These are phyloP conservation scores for Pharmacophagus antenor DNA, from an alignment of 2,888 invertebrate genomes.

Conservation along the genomic window DNA sequence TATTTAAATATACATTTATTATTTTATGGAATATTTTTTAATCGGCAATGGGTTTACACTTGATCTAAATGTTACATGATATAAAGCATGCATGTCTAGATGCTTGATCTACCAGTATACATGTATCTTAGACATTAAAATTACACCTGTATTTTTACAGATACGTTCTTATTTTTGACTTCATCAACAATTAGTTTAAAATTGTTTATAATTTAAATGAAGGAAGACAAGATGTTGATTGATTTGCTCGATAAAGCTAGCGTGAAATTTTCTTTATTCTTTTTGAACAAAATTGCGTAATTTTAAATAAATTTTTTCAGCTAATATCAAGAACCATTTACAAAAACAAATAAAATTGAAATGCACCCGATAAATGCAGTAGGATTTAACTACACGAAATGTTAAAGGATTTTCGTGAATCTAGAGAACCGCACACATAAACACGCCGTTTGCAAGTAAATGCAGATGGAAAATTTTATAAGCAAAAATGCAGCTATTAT, in stretches of 20 bases:
- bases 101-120: too few species aligned
- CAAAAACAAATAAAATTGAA: conserved; percentile 37
- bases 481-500: conserved; percentile 54
- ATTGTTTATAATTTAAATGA: not conserved
- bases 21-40: too few species aligned
- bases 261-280: not conserved
- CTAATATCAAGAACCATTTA: conserved; percentile 31
- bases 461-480: conserved; percentile 55
- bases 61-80: too few species aligned
- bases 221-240: not conserved
- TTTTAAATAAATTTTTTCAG: conserved; percentile 4
- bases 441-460: conserved; percentile 44
- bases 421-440: conserved; percentile 40
- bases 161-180: too few species aligned
- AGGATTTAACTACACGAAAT: conserved; percentile 46
- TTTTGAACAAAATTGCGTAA: not conserved
- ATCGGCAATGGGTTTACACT: too few species aligned
- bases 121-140: too few species aligned
- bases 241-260: not conserved
- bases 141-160: not conserved
- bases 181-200: not conserved
- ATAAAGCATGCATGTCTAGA: too few species aligned
- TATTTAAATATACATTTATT: too few species aligned
- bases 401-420: conserved; percentile 47
- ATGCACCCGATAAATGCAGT: conserved; percentile 36